These are phyloP conservation scores for Muntiacus reevesi DNA, from an alignment of 2,113 vertebrate species.

Conservation along the genomic window DNA sequence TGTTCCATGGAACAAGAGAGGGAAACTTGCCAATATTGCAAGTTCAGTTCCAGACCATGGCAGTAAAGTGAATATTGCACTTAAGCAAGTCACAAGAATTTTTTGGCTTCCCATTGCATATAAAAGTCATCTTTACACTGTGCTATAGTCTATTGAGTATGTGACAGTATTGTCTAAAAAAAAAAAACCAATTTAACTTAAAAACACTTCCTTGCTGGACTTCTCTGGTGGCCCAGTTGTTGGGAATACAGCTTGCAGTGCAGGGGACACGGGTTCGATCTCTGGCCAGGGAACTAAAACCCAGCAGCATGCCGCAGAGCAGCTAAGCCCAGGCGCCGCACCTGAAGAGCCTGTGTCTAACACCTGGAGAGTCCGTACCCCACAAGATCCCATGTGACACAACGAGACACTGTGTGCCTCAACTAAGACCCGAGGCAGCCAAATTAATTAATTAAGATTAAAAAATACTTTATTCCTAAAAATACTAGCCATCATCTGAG, in stretches of 20 bases:
- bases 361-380: fast-evolving
- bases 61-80: background rate
- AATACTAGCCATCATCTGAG: background rate
- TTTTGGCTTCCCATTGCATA: background rate
- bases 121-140: background rate
- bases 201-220: background rate
- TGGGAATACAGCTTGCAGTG: background rate
- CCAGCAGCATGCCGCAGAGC: background rate
- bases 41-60: background rate
- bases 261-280: background rate
- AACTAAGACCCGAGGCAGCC: background rate
- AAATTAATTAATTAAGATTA: background rate
- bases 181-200: background rate
- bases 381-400: background rate
- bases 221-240: background rate
- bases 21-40: background rate
- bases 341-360: background rate
- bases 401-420: fast-evolving
- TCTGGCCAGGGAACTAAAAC: background rate
- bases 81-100: background rate
- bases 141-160: background rate
- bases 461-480: background rate
- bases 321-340: fast-evolving
- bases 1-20: background rate
- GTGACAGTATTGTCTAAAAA: background rate